Base-by-base conservation (phyloP, 2,888 invertebrate species). In the Melieria picta region DNA sequence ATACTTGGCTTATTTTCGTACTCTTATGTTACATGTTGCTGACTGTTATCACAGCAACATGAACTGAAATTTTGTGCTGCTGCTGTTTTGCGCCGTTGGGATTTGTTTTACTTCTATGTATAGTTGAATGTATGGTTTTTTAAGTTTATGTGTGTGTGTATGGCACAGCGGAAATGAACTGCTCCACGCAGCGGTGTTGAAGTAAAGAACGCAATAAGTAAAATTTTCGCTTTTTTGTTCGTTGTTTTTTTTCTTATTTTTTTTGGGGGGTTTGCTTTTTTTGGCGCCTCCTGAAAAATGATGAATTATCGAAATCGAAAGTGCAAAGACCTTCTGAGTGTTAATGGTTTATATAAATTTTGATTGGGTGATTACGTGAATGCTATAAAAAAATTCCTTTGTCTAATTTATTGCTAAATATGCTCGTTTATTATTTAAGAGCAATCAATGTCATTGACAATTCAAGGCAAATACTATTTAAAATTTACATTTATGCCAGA, bases 311-410 rank as follows among this genome's bases (percentile, higher is more conserved):
- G 7, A n/a, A 47, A 47, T 52, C 5, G 43, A 16, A 16, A 65
- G 65, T 52, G 10, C 58, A 66, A 16, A 47, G 66, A 47, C 66
- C 66, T 42, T 13, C 45, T 13, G 16, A n/a, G 42, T 64, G 52
- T 13, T 62, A 16, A 16, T 16, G 50, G 30, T 30, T 30, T 30
- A 30, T 30, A 30, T 30, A 30, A 30, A 30, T 30, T 30, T 30
- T 30, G 30, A 30, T 30, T 30, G 30, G 2, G 30, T 30, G 2
- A 30, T 3, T 30, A 30, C 30, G 2, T 30, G 30, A 30, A 30
- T 30, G 30, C 3, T 30, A 30, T 30, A 30, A 30, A 30, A 30
- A 30, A 30, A 3, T 30, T 30, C 30, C 30, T 30, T 30, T 30
- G 30, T 2, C 30, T 30, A 30, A 30, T 30, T 30, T 30, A 30